Percentiles rank a stretch among this genome's conserved stretches.
phyloP scores from a whole-genome alignment of 2,113 vertebrate species.

The Neotoma lepida region DNA sequence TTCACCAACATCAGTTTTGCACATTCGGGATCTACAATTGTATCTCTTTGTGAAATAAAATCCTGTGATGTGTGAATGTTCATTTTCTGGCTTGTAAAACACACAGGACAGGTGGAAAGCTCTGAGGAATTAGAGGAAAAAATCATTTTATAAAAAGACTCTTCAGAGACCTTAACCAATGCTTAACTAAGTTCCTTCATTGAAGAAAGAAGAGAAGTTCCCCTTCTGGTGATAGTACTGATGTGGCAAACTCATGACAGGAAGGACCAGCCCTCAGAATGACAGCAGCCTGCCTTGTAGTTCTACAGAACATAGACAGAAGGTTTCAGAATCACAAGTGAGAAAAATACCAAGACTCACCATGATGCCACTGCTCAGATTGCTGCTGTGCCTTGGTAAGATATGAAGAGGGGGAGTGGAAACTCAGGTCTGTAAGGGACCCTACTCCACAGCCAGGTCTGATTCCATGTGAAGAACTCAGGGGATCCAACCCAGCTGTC shows the following conservation, averaged over 20 bases:
- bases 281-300: not conserved
- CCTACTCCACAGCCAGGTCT: not conserved
- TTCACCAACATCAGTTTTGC: accelerated
- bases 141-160: not conserved
- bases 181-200: too few relatives aligned
- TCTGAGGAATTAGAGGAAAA: not conserved
- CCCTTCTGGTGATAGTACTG: not conserved
- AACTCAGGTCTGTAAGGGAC: not conserved
- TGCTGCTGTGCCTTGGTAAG: not conserved
- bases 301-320: not conserved
- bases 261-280: not conserved
- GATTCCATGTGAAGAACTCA: not conserved
- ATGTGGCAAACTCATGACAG: not conserved
- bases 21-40: not conserved
- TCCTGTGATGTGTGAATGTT: too few relatives aligned
- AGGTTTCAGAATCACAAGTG: accelerated
- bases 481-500: not conserved
- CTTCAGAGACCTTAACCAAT: too few relatives aligned
- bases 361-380: not conserved
- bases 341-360: too few relatives aligned
- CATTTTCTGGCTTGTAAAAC: too few relatives aligned
- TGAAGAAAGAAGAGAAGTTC: not conserved
- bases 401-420: not conserved
- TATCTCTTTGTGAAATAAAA: too few relatives aligned
- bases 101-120: too few relatives aligned